Base-by-base conservation (phyloP, 2,888 invertebrate species). In the Therioaphis trifolii region DNA sequence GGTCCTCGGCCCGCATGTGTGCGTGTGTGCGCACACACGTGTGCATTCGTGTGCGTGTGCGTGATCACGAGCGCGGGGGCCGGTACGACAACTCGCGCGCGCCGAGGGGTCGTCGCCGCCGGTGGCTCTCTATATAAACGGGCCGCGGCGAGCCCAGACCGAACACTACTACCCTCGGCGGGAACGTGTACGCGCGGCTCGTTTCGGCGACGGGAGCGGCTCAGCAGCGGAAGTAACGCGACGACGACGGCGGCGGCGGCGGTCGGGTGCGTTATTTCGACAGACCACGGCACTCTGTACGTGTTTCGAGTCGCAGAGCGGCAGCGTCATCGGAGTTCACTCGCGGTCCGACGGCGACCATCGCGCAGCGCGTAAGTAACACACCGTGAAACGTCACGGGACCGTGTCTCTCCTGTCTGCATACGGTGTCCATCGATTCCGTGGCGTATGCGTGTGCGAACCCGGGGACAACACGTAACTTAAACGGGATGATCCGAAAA, bases 91-190 rank as follows among this genome's bases (percentile, higher is more conserved):
- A 35, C 15, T 35, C 55, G 72, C 29, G 14, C 35, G 14, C 2
- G 29, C 11, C 21, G 21, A 35, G 55, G 55, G 35, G 74, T 35
- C 55, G 74, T 52, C 49, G 1, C 72, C 49, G 66, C 18, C n/a
- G 61, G n/a, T 12, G n/a, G n/a, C n/a, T 46, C 24, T 4, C 75
- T 58, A 75, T 75, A 58, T 58, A 75, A 74, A 58, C 75, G 75
- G 3, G 24, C 40, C 24, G 4, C 75, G 40, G 21, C 58, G 40
- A 24, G 24, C 55, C 21, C 5, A 21, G 15, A 55, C 52, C 72
- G 52, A 55, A 9, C 75, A 58, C 21, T 21, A n/a, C 3, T 21
- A n/a, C 29, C 43, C 4, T 71, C 55, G 55, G 21, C 55, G 35
- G n/a, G n/a, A 35, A 21, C 35, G 21, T 69, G 40, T 5, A 18